Percentiles rank a stretch among this genome's conserved stretches.
Evolutionary conservation across 2,888 invertebrate species (phyloP).

Genomic region (Salticus scenicus): DNA sequence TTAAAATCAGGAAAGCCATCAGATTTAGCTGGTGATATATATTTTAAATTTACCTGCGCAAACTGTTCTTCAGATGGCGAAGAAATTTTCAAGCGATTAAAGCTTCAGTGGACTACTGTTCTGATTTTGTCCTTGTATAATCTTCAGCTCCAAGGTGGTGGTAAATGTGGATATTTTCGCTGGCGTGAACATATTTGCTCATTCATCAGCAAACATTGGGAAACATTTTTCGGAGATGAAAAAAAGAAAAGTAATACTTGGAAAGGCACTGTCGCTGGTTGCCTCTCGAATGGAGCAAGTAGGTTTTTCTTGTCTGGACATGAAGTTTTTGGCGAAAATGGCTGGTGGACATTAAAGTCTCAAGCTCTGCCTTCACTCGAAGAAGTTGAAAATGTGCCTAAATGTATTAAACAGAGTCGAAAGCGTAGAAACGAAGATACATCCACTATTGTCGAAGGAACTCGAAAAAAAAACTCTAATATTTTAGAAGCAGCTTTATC

Average conservation of each 20-base stretch:
- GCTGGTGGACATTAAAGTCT: slow-evolving; percentile 88
- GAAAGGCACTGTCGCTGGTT: slow-evolving; percentile 90
- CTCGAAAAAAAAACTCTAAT: slow-evolving; percentile 49
- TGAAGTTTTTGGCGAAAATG: slow-evolving; percentile 83
- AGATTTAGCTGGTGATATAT: slow-evolving; percentile 84
- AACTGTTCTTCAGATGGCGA: slow-evolving; percentile 80
- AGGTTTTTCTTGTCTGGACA: slow-evolving; percentile 86
- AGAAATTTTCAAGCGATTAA: slow-evolving; percentile 81
- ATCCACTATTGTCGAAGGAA: slow-evolving; percentile 33
- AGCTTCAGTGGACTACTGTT: slow-evolving; percentile 85
- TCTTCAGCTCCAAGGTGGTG: slow-evolving; percentile 83
- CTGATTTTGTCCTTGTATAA: slow-evolving; percentile 86
- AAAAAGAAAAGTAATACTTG: slow-evolving; percentile 89
- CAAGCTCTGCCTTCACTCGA: slow-evolving; percentile 73
- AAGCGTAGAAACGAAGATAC: slow-evolving; percentile 11
- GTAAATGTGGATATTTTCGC: slow-evolving; percentile 88
- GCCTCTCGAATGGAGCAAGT: slow-evolving; percentile 85
- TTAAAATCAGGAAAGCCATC: slow-evolving; percentile 82
- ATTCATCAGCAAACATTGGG: slow-evolving; percentile 88
- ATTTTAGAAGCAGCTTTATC: slow-evolving; percentile 75
- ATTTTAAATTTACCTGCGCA: slow-evolving; percentile 83
- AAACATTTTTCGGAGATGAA: slow-evolving; percentile 81
- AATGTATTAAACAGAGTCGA: slow-evolving; percentile 23
- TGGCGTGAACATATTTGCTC: slow-evolving; percentile 89
- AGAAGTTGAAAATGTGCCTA: slow-evolving; percentile 41